Evolutionary conservation across 2,888 invertebrate species (phyloP).

Genomic region (Standfussiana lucernea): DNA sequence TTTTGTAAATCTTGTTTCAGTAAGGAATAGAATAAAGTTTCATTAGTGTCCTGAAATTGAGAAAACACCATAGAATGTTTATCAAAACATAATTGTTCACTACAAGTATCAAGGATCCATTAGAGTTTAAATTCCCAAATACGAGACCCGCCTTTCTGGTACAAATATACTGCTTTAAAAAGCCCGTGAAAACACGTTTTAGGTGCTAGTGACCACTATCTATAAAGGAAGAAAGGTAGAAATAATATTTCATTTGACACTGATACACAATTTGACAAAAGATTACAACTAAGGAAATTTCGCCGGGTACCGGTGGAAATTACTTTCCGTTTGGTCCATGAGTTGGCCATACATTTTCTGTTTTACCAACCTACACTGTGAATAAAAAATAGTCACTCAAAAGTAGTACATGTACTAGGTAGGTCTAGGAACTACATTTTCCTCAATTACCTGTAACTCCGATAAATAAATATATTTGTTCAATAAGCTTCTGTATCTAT

Average conservation of each 20-base stretch:
- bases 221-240: background rate
- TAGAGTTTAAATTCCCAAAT: background rate
- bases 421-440: background rate
- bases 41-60: conserved; percentile 94
- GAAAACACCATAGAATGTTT: background rate
- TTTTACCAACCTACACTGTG: background rate
- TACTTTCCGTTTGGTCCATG: background rate
- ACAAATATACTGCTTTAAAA: background rate
- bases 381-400: background rate
- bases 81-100: background rate
- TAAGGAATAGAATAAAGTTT: conserved; percentile 96
- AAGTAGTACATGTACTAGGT: background rate
- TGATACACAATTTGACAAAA: background rate
- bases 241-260: background rate
- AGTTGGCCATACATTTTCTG: background rate
- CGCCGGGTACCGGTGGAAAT: background rate
- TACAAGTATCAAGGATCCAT: background rate
- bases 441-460: conserved; percentile 92
- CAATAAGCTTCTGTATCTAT: conserved; percentile 95
- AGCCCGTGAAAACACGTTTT: background rate
- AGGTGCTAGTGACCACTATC: background rate
- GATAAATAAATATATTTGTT: conserved; percentile 97
- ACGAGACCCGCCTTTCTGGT: background rate
- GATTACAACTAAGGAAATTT: background rate
- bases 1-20: conserved; percentile 96